Conservation (phyloP, 1,140 invertebrate genomes). For the Arion vulgaris region DNA sequence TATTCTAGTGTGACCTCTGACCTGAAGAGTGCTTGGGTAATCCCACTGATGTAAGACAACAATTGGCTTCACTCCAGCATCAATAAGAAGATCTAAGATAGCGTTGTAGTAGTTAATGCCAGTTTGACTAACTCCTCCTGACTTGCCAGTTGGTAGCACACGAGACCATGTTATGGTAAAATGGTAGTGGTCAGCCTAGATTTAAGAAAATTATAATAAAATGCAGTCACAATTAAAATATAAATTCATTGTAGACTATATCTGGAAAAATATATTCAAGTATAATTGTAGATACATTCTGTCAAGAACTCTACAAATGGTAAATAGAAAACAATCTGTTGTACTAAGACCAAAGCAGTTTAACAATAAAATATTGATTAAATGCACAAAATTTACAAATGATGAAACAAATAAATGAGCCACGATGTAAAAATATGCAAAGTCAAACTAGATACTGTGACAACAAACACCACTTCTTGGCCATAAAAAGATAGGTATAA, state of each 20-base stretch:
- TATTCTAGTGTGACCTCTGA: too few relatives aligned
- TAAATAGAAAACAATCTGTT: too few relatives aligned
- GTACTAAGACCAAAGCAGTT: too few relatives aligned
- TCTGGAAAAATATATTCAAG: too few relatives aligned
- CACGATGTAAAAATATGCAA: too few relatives aligned
- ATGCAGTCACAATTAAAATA: neutral
- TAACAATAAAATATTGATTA: too few relatives aligned
- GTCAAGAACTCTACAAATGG: too few relatives aligned
- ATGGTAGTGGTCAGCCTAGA: constrained; percentile 64
- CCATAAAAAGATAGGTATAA: too few relatives aligned
- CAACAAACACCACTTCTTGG: too few relatives aligned
- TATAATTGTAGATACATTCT: neutral
- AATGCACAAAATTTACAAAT: too few relatives aligned
- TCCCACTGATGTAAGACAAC: constrained; percentile 77
- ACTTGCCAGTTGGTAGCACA: constrained; percentile 62
- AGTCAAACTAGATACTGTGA: too few relatives aligned
- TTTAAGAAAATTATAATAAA: neutral
- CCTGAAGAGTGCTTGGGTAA: constrained; percentile 64
- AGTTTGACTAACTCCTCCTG: constrained; percentile 48
- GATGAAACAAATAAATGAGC: too few relatives aligned
- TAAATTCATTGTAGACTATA: neutral
- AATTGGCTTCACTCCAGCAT: constrained; percentile 58
- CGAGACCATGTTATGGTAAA: constrained; percentile 70
- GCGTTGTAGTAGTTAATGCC: constrained; percentile 67
- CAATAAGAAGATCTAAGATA: constrained; percentile 61